phyloP scores from a whole-genome alignment of 2,888 invertebrate species.

The Dorcus hopei region DNA sequence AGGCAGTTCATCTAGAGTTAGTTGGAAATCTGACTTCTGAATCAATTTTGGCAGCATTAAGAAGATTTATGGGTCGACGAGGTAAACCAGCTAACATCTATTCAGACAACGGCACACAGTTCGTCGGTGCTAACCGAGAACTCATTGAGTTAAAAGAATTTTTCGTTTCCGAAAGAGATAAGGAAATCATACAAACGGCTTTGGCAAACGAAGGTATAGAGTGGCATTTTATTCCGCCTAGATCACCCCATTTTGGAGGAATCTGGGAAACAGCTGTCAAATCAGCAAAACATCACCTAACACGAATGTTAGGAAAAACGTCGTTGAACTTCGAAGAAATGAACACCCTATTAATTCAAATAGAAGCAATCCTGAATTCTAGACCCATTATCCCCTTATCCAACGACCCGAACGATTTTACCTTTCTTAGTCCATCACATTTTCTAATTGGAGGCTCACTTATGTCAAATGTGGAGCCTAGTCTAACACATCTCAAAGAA shows the following conservation, averaged over 20 bases:
- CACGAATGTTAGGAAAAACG: conserved; percentile 19
- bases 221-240: not conserved
- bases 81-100: conserved; percentile 29
- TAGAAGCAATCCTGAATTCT: conserved; percentile 34
- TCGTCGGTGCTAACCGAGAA: conserved; percentile 33
- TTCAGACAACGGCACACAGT: conserved; percentile 37
- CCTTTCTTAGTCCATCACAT: conserved; percentile 20
- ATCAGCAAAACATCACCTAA: conserved; percentile 30
- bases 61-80: conserved; percentile 33
- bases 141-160: conserved; percentile 3
- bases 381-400: conserved; percentile 28
- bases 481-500: conserved; percentile 8
- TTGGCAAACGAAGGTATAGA: not conserved
- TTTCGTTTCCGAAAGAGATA: not conserved
- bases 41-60: conserved; percentile 33
- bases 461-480: conserved; percentile 20
- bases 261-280: conserved; percentile 27
- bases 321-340: conserved; percentile 33
- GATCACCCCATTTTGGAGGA: conserved; percentile 23
- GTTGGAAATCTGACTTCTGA: conserved; percentile 33
- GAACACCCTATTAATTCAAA: conserved; percentile 28
- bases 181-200: not conserved
- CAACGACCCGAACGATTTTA: conserved; percentile 25
- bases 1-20: conserved; percentile 39
- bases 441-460: conserved; percentile 28